phyloP scores from a whole-genome alignment of 2,113 vertebrate genomes.

The Ceyx cyanopectus region DNA sequence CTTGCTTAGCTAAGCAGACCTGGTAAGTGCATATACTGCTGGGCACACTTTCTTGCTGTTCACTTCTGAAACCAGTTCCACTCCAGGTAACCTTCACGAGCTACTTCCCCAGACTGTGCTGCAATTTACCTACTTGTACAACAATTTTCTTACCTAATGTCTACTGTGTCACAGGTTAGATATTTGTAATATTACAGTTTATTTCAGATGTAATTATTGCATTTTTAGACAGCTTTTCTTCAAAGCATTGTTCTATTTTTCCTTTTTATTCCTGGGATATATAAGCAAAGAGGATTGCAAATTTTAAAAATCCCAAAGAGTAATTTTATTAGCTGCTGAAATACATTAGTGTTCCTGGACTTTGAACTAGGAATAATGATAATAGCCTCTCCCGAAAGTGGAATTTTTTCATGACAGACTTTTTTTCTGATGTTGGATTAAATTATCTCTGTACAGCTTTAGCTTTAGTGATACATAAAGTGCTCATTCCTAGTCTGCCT shows the following conservation, averaged over 20 bases:
- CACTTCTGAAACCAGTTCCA: neutral
- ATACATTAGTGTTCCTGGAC: conserved; percentile 28
- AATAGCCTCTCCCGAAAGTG: conserved; percentile 11
- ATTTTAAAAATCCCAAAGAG: neutral
- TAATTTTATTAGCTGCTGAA: conserved; percentile 74
- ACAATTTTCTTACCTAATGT: neutral
- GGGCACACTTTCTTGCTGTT: neutral
- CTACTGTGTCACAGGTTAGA: neutral
- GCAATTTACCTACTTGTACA: neutral
- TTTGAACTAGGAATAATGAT: conserved; percentile 55
- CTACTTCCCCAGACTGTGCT: neutral
- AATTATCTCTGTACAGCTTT: conserved; percentile 58
- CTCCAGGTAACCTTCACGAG: neutral
- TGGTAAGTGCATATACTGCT: neutral
- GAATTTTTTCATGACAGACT: conserved; percentile 7
- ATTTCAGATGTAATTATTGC: conserved; percentile 20
- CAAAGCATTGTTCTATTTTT: conserved; percentile 19
- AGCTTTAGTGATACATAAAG: conserved; percentile 35
- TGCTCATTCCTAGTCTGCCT: conserved; percentile 11
- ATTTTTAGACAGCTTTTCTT: conserved; percentile 31
- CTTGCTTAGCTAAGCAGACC: neutral
- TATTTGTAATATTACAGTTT: neutral
- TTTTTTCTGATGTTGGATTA: conserved; percentile 40
- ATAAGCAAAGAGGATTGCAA: conserved; percentile 13
- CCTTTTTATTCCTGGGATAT: conserved; percentile 10